Evolutionary conservation across 2,113 vertebrate genomes (phyloP).

Genomic region (Strix uralensis): DNA sequence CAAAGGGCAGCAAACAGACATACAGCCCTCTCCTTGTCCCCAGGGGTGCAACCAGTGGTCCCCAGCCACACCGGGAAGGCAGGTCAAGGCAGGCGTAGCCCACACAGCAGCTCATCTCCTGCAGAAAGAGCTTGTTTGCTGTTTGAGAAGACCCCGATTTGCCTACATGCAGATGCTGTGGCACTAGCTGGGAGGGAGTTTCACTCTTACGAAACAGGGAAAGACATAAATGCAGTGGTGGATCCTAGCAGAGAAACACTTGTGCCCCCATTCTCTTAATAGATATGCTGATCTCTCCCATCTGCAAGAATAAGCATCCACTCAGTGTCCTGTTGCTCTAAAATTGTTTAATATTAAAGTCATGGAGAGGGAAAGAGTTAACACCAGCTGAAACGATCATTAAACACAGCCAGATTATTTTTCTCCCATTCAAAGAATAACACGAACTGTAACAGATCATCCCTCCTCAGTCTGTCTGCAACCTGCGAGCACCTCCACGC

Average conservation of each 20-base stretch:
- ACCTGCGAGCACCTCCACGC: not conserved
- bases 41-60: rapidly evolving
- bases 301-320: not conserved
- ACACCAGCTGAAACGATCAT: not conserved
- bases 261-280: not conserved
- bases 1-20: not conserved
- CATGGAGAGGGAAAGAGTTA: not conserved
- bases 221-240: rapidly evolving
- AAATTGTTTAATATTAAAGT: slow-evolving; percentile 26
- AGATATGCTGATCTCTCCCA: not conserved
- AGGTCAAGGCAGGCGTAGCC: not conserved
- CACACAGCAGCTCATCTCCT: not conserved
- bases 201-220: rapidly evolving
- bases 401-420: not conserved
- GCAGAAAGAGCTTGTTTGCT: not conserved
- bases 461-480: not conserved
- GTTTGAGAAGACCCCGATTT: not conserved
- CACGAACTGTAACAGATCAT: rapidly evolving
- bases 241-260: not conserved
- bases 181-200: not conserved
- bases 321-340: not conserved
- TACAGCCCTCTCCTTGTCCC: not conserved
- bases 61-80: not conserved
- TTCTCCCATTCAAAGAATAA: not conserved
- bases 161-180: not conserved